A percentile compares a stretch with the other conserved stretches of the same genome.
phyloP scores from a whole-genome alignment of 2,888 invertebrate genomes.

The Pseudoips prasinana region DNA sequence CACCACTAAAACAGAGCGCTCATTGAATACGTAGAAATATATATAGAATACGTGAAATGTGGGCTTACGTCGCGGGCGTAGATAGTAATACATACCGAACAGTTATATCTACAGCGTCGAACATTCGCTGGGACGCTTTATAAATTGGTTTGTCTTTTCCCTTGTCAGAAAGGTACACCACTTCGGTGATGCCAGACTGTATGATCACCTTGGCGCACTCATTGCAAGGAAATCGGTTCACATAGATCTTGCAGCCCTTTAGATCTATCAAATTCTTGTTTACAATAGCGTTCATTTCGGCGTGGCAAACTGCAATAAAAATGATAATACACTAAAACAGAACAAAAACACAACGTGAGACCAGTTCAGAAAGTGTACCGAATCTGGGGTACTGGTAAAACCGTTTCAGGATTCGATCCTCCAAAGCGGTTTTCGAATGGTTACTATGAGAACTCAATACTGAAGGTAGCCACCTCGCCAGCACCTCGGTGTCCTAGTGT shows the following conservation, averaged over 20 bases:
- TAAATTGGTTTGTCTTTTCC: conserved; percentile 85
- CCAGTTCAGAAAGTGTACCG: too few species aligned
- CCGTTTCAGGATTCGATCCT: too few species aligned
- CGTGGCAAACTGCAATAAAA: conserved; percentile 92
- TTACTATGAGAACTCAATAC: too few species aligned
- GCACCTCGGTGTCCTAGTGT: too few species aligned
- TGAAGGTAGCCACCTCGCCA: too few species aligned
- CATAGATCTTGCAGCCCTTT: conserved; percentile 91
- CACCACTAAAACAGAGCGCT: too few species aligned
- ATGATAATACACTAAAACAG: not conserved
- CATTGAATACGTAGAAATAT: too few species aligned
- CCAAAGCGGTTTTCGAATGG: too few species aligned
- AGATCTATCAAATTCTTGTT: conserved; percentile 93
- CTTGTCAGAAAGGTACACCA: conserved; percentile 92
- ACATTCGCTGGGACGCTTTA: conserved; percentile 90
- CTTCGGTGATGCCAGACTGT: conserved; percentile 92
- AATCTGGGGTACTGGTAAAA: too few species aligned
- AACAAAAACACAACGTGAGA: too few species aligned
- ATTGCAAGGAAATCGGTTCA: conserved; percentile 97
- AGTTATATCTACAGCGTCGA: conserved; percentile 88
- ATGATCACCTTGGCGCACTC: conserved; percentile 99
- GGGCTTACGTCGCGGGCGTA: too few species aligned
- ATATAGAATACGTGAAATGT: too few species aligned
- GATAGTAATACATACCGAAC: conserved; percentile 83
- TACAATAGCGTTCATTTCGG: conserved; percentile 97